A percentile compares a stretch with the other conserved stretches of the same genome.
Evolutionary conservation across 2,888 invertebrate species (phyloP).

Genomic region (Folsomia manolachei): DNA sequence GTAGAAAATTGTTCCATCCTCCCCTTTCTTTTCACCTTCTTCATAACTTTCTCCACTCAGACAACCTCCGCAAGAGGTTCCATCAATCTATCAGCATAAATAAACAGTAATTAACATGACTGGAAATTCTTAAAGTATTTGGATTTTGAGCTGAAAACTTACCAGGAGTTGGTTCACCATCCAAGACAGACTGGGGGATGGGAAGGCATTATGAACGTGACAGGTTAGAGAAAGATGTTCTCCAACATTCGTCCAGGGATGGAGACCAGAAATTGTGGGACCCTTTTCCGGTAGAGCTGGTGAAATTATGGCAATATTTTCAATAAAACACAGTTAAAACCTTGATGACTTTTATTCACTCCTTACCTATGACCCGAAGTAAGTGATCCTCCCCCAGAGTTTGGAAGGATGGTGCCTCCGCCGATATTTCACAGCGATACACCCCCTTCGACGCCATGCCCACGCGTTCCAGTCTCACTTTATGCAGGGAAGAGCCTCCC

Average conservation of each 20-base stretch:
- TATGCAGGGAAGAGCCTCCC: slow-evolving; percentile 40
- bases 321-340: no score
- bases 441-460: slow-evolving; percentile 42
- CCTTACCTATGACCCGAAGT: slow-evolving; percentile 34
- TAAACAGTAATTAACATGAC: slow-evolving; percentile 28
- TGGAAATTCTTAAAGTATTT: neutral
- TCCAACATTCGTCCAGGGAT: slow-evolving; percentile 50
- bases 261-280: slow-evolving; percentile 39
- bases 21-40: slow-evolving; percentile 40
- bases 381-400: slow-evolving; percentile 27
- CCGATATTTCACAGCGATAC: slow-evolving; percentile 50
- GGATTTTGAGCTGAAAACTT: neutral
- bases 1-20: slow-evolving; percentile 46
- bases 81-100: slow-evolving; percentile 20
- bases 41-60: slow-evolving; percentile 33
- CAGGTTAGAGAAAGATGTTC: slow-evolving; percentile 48
- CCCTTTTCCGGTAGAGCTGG: slow-evolving; percentile 45
- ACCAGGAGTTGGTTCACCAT: slow-evolving; percentile 41
- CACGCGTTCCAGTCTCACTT: slow-evolving; percentile 39
- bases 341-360: no score
- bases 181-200: slow-evolving; percentile 45
- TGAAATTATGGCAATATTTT: no score
- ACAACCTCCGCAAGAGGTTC: slow-evolving; percentile 35
- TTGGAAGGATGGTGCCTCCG: slow-evolving; percentile 50
- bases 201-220: slow-evolving; percentile 42